Evolutionary conservation across 2,797 vertebrate genomes (phyloP).

Genomic region (Hyperoplus immaculatus): DNA sequence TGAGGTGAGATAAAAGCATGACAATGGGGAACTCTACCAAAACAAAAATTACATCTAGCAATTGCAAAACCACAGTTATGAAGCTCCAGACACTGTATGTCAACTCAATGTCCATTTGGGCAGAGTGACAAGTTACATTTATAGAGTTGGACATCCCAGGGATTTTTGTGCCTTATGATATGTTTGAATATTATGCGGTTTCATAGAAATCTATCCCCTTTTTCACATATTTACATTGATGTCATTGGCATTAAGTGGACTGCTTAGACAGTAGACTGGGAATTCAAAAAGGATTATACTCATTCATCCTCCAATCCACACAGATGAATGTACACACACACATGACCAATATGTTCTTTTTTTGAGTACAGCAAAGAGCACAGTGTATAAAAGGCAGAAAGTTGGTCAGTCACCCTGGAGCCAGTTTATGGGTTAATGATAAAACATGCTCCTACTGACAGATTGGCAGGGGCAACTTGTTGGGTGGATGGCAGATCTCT

Average conservation of each 20-base stretch:
- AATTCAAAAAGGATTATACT: conserved; percentile 73
- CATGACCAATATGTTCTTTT: conserved; percentile 37
- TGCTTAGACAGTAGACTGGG: conserved; percentile 71
- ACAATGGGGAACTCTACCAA: neutral
- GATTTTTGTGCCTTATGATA: conserved; percentile 61
- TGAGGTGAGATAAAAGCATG: neutral
- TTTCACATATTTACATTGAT: conserved; percentile 74
- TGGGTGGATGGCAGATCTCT: conserved; percentile 47
- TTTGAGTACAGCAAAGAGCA: conserved; percentile 10
- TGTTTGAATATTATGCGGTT: conserved; percentile 70
- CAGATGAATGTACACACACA: conserved; percentile 58
- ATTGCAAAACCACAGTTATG: conserved; percentile 32
- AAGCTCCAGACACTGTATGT: conserved; percentile 8
- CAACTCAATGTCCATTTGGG: conserved; percentile 51
- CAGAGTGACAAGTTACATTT: conserved; percentile 54
- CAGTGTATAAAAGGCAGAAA: conserved; percentile 9
- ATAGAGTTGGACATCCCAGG: conserved; percentile 45
- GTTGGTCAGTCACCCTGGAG: conserved; percentile 12
- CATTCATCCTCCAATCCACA: conserved; percentile 73
- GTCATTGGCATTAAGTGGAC: conserved; percentile 78
- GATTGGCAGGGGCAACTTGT: conserved; percentile 62
- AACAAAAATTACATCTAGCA: neutral
- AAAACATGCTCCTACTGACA: conserved; percentile 34
- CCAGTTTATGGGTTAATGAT: conserved; percentile 47
- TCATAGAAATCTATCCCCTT: conserved; percentile 61